These are phyloP conservation scores for Notiomystis cincta DNA, from an alignment of 2,113 vertebrate species.

Conservation along the genomic window DNA sequence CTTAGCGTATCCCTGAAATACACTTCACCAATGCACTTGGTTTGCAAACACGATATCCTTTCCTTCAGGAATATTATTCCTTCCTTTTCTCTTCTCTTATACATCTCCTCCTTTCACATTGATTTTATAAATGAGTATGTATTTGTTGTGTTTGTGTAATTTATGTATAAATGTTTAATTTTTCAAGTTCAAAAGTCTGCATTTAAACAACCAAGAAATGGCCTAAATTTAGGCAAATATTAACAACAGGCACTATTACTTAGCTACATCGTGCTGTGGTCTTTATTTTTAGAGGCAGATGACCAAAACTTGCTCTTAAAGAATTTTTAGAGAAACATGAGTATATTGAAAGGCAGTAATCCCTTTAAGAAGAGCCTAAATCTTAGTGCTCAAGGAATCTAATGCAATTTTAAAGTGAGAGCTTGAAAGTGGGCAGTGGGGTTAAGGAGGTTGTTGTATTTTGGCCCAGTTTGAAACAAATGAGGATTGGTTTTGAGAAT, in stretches of 20 bases:
- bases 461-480: background rate
- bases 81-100: background rate
- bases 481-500: background rate
- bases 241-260: background rate
- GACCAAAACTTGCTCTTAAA: background rate
- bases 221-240: background rate
- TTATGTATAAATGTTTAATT: background rate
- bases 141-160: background rate
- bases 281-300: background rate
- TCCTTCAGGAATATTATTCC: background rate
- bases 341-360: background rate
- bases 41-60: background rate
- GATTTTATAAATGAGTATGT: background rate
- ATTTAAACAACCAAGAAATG: background rate
- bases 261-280: background rate
- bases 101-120: background rate
- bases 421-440: background rate
- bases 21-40: background rate
- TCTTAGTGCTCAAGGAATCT: background rate
- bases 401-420: background rate
- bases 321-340: background rate
- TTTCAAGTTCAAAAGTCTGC: background rate
- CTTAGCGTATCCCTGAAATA: accelerated
- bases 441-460: background rate
- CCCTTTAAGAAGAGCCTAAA: background rate